Evolutionary conservation across 2,797 vertebrate species (phyloP).

Genomic region (Sebastes matsubarae): DNA sequence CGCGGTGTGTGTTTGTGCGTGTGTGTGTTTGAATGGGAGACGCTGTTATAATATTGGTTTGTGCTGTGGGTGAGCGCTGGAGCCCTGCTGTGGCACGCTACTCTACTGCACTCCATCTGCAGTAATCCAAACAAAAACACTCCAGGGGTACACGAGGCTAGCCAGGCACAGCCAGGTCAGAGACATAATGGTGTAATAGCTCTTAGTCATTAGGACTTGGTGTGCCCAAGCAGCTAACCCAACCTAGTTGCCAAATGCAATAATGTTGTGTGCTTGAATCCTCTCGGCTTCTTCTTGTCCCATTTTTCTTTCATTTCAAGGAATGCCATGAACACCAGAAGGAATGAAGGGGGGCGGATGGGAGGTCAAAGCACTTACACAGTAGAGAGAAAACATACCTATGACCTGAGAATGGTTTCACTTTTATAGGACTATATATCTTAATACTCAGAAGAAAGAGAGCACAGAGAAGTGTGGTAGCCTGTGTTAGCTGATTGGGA

Average conservation of each 20-base stretch:
- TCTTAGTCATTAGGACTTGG: neutral
- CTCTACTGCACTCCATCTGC: constrained; percentile 55
- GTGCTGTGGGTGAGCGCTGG: constrained; percentile 42
- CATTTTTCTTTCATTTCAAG: constrained; percentile 11
- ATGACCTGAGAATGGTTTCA: neutral
- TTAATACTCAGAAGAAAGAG: neutral
- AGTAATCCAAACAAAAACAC: constrained; percentile 59
- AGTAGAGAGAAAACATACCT: constrained; percentile 18
- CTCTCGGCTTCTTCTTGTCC: neutral
- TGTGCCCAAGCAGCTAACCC: neutral
- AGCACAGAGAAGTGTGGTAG: neutral
- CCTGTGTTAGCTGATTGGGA: neutral
- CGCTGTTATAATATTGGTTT: constrained; percentile 76
- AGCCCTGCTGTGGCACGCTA: constrained; percentile 69
- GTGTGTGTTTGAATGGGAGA: constrained; percentile 50
- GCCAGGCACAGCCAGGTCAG: constrained; percentile 33
- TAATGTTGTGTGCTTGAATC: neutral
- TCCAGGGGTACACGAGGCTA: constrained; percentile 3
- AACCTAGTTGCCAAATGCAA: constrained; percentile 24
- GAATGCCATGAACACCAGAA: constrained; percentile 13
- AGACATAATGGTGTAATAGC: constrained; percentile 29
- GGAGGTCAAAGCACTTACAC: constrained; percentile 15
- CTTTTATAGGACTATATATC: neutral
- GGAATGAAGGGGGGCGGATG: neutral
- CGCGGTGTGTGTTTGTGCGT: constrained; percentile 17